These are phyloP conservation scores for Heterodera schachtii DNA, from an alignment of 1,140 invertebrate genomes.

Conservation along the genomic window DNA sequence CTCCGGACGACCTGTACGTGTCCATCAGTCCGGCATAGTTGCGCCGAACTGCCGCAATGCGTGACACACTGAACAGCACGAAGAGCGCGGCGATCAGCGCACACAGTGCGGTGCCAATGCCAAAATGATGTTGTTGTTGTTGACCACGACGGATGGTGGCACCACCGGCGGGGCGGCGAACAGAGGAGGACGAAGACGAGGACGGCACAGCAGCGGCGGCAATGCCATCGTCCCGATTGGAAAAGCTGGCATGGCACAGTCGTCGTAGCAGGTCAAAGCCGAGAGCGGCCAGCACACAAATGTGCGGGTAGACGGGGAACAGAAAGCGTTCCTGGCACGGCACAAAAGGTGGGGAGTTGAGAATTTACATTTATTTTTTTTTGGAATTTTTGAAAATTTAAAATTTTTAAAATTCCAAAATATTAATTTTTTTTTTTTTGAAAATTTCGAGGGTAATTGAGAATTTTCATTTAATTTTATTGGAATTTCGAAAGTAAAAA, in stretches of 20 bases:
- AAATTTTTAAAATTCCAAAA: too few relatives aligned
- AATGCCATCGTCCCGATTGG: too few relatives aligned
- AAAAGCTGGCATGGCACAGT: too few relatives aligned
- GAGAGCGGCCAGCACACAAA: constrained; percentile 83
- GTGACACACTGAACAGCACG: constrained; percentile 22
- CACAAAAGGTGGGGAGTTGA: constrained; percentile 68
- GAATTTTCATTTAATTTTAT: too few relatives aligned
- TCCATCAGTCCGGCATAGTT: constrained; percentile 89
- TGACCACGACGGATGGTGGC: background rate
- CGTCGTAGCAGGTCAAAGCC: constrained; percentile 74
- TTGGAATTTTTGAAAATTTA: background rate
- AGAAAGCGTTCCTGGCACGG: constrained; percentile 77
- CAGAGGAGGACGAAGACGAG: background rate
- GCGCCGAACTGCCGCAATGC: constrained; percentile 52
- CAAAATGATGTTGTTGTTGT: background rate
- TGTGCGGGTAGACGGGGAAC: constrained; percentile 92
- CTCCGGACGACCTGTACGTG: constrained; percentile 72
- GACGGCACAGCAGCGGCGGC: background rate
- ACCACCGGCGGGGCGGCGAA: background rate
- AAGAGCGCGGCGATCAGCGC: constrained; percentile 2
- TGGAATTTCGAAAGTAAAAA: too few relatives aligned
- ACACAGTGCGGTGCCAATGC: background rate
- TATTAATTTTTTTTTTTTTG: too few relatives aligned
- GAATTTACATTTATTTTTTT: constrained; percentile 13
- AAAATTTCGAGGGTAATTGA: too few relatives aligned